A percentile compares a stretch with the other conserved stretches of the same genome.
These are phyloP conservation scores for Meles meles DNA, from an alignment of 2,113 vertebrate genomes.

Conservation along the genomic window DNA sequence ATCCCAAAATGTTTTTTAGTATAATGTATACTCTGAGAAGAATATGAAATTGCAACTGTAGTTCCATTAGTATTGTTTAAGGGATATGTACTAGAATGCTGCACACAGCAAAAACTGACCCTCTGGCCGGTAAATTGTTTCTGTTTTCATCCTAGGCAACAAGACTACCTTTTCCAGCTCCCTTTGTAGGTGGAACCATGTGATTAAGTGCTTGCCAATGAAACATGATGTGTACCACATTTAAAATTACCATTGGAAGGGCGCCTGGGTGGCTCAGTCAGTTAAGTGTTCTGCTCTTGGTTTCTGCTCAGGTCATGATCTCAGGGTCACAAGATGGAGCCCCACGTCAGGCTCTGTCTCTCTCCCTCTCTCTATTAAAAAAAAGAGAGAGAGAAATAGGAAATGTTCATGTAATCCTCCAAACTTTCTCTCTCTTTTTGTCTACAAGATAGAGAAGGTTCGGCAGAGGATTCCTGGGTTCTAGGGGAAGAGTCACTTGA, in stretches of 20 bases:
- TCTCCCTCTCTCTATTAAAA: not conserved
- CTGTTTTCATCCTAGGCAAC: not conserved
- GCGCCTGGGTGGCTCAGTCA: not conserved
- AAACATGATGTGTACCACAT: not conserved
- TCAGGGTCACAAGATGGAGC: not conserved
- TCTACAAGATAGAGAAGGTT: not conserved
- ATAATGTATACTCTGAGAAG: not conserved
- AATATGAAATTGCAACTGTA: not conserved
- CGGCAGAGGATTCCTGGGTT: accelerated
- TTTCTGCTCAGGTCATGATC: not conserved
- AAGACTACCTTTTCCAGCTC: not conserved
- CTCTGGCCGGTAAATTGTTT: not conserved
- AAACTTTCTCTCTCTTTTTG: not conserved
- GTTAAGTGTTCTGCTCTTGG: not conserved
- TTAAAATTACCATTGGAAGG: not conserved
- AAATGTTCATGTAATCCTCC: not conserved
- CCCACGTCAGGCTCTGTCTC: not conserved
- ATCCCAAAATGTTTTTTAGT: not conserved
- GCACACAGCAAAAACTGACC: not conserved
- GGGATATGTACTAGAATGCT: not conserved
- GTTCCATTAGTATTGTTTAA: not conserved
- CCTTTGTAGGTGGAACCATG: accelerated
- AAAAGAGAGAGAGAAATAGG: not conserved
- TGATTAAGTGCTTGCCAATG: not conserved
- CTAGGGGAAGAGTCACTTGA: not conserved